Conservation (phyloP, 2,113 vertebrate species). For the Uria lomvia region DNA sequence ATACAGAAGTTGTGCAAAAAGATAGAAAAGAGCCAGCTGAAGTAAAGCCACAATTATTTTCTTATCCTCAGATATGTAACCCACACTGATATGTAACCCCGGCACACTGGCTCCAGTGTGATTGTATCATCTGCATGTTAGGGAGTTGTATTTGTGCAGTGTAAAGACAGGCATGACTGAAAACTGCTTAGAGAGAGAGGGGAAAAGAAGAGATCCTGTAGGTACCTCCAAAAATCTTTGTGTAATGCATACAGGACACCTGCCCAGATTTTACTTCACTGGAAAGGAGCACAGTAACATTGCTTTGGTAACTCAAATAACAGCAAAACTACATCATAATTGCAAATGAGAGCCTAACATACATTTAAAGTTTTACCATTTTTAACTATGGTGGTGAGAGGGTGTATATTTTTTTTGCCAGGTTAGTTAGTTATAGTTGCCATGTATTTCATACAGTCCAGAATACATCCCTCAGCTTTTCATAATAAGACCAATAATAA, state of each 20-base stretch:
- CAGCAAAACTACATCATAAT: background rate
- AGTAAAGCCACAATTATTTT: background rate
- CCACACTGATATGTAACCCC: background rate
- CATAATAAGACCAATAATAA: background rate
- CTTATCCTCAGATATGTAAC: background rate
- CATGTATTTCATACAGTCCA: background rate
- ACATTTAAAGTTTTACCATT: background rate
- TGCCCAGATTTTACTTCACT: background rate
- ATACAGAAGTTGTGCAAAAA: background rate
- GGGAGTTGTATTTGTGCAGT: background rate
- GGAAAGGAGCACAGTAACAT: background rate
- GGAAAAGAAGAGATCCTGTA: background rate
- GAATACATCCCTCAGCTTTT: background rate
- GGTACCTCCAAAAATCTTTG: background rate
- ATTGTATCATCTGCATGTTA: background rate
- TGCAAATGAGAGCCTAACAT: background rate
- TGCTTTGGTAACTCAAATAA: background rate
- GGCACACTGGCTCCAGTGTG: background rate
- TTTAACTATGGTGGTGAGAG: background rate
- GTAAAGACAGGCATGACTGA: background rate
- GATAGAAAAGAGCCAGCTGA: background rate
- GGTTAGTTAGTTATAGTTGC: background rate
- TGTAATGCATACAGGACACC: rapidly evolving
- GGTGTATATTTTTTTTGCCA: background rate
- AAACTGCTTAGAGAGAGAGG: background rate